Base-by-base conservation (phyloP, 2,888 invertebrate genomes). In the Andrena chrysosceles region DNA sequence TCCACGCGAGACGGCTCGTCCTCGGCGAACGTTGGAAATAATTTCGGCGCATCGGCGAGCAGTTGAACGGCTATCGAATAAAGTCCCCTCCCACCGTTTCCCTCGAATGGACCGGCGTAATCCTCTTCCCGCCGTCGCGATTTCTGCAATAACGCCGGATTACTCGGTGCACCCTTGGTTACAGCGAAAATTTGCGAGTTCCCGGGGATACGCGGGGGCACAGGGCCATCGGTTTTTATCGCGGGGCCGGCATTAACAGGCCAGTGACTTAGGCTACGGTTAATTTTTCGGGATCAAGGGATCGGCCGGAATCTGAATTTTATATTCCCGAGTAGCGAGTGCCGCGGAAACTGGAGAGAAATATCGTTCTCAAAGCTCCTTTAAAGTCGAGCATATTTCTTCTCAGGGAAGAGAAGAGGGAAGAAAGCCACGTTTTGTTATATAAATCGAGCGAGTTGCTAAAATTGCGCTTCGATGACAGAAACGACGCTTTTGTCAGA, bases 91-190 rank as follows among this genome's bases (percentile, higher is more conserved):
- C 33, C 10, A 31, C n/a, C 56, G 10, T 13, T 76, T 64, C 77
- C 20, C 62, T 13, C 5, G 60, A 68, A 75, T 49, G 35, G 42
- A 48, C 54, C 59, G 33, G 23, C 63, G 59, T 83, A 78, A 84
- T 83, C 78, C 78, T 68, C 78, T 35, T n/a, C 31, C 56, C 42
- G 20, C 29, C 62, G 49, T 66, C 62, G 67, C 63, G 78, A 64
- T 83, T 83, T 72, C 83, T 35, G 67, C 71, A 62, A 78, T 78
- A 83, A 68, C 78, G 60, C 68, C 7, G 83, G 78, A 83, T 84
- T 75, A 78, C 68, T 56, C 8, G 52, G 16, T 33, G n/a, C 16
- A 3, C 20, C 33, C n/a, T 56, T 2, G 62, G 66, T 23, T 62
- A 13, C 60, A 2, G 23, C 20, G 64, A 66, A 77, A 77, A 76